Evolutionary conservation across 2,797 vertebrate genomes (phyloP), one percentile per base, ranked within the genome.

Genomic region (Lagodon rhomboides): DNA sequence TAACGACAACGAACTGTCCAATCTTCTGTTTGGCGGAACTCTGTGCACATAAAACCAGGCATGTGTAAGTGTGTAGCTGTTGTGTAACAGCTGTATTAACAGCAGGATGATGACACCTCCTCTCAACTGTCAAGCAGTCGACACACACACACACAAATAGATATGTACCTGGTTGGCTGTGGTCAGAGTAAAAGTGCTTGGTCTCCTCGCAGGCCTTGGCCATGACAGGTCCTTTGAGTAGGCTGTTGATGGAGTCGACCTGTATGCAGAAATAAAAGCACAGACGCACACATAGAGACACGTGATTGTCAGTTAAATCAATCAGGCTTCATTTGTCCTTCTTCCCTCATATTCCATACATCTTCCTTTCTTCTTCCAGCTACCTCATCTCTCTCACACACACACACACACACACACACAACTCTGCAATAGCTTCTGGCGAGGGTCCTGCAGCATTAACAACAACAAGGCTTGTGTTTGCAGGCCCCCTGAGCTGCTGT

Each of bases 151-250:
- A 70, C 60, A 82, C 54, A 27, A 59, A 64, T 10, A 75, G 44
- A 62, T 12, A 27, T 10, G 8, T 94, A 99, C 98, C 98, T 96
- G 97, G 97, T 80, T 98, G 94, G 90, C 92, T 97, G 94, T 97
- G 97, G 90, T 99, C 97, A 80, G 97, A 97, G 85, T 98, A 96
- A 90, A 99, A 99, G 94, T 99, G 96, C 93, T 95, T 97, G 86
- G 98, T 99, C 93, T 98, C 97, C 82, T 99, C 98, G 20, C 98
- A 98, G 72, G 98, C 98, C 89, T 97, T 98, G 79, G 91, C 95
- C 97, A 99, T 98, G 86, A 97, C 93, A 5, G 96, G 80, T 63
- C 98, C 98, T 95, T 98, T 99, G 47, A 99, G 96, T n/a, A 99
- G 96, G 34, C 93, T 91, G 85, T 97, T 97, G 91, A 99, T 99